Conservation (phyloP, 2,113 vertebrate species). For the Protomyctophum bolini region DNA sequence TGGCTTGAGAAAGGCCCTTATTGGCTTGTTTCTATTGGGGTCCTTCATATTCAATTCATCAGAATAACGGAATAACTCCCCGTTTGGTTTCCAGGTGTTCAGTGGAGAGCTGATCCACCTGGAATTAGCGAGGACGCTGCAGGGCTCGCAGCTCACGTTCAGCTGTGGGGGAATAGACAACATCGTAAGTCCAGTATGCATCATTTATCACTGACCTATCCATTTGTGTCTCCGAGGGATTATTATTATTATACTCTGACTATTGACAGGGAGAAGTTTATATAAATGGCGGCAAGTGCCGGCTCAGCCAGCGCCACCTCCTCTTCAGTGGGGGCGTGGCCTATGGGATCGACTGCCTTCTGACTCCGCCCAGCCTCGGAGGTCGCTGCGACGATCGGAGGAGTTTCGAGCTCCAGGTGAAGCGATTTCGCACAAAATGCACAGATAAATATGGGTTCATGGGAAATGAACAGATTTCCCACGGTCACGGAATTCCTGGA, state of each 20-base stretch:
- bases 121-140: constrained; percentile 80
- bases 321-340: constrained; percentile 83
- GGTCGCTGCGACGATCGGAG: constrained; percentile 86
- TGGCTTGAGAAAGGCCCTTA: too few relatives aligned
- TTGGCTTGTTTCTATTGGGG: too few relatives aligned
- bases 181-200: constrained; percentile 77
- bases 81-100: constrained; percentile 49
- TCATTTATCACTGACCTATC: neutral
- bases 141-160: constrained; percentile 85
- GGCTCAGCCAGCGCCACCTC: constrained; percentile 84
- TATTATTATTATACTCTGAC: too few relatives aligned
- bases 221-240: neutral
- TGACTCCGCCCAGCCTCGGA: constrained; percentile 86
- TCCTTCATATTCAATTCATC: too few relatives aligned
- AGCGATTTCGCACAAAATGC: constrained; percentile 4
- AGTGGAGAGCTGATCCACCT: constrained; percentile 74
- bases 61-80: too few relatives aligned
- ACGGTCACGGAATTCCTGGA: too few relatives aligned
- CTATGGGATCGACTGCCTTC: constrained; percentile 90
- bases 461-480: too few relatives aligned
- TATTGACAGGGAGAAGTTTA: constrained; percentile 84
- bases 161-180: constrained; percentile 77
- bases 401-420: constrained; percentile 77
- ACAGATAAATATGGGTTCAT: too few relatives aligned
- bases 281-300: constrained; percentile 82